Conservation (phyloP, 2,888 invertebrate genomes). For the Creontiades dilutus region DNA sequence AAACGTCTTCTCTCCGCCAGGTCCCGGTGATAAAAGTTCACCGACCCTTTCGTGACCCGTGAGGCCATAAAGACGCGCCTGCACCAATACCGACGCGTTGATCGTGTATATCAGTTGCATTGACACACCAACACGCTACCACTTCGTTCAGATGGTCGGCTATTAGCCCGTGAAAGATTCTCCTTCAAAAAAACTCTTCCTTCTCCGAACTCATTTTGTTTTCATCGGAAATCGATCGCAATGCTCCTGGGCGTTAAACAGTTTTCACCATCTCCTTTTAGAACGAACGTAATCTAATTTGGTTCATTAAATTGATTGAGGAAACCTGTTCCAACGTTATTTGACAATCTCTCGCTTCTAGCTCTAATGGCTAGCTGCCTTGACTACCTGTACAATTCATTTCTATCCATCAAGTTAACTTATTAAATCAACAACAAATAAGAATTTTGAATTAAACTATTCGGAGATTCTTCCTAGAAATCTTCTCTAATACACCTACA, state of each 20-base stretch:
- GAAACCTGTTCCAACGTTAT: too few species aligned
- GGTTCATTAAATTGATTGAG: too few species aligned
- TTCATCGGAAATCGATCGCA: not conserved
- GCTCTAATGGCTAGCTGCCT: too few species aligned
- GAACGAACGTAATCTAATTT: too few species aligned
- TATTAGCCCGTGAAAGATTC: constrained; percentile 22
- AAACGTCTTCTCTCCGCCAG: constrained; percentile 29
- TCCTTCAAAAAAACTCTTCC: not conserved
- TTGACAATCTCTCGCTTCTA: too few species aligned
- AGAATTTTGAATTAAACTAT: too few species aligned
- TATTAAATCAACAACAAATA: too few species aligned
- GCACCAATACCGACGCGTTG: not conserved
- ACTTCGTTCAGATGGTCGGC: not conserved
- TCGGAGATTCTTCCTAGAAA: too few species aligned
- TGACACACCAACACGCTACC: not conserved
- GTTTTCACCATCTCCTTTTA: too few species aligned
- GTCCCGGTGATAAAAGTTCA: not conserved
- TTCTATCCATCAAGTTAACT: too few species aligned
- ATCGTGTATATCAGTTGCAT: not conserved
- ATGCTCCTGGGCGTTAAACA: not conserved
- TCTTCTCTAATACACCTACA: too few species aligned
- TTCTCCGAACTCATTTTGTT: not conserved
- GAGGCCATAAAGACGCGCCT: constrained; percentile 16
- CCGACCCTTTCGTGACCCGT: not conserved
- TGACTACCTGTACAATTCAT: too few species aligned